These are phyloP conservation scores for Aphelocoma californica DNA, from an alignment of 2,797 vertebrate genomes.

Conservation along the genomic window DNA sequence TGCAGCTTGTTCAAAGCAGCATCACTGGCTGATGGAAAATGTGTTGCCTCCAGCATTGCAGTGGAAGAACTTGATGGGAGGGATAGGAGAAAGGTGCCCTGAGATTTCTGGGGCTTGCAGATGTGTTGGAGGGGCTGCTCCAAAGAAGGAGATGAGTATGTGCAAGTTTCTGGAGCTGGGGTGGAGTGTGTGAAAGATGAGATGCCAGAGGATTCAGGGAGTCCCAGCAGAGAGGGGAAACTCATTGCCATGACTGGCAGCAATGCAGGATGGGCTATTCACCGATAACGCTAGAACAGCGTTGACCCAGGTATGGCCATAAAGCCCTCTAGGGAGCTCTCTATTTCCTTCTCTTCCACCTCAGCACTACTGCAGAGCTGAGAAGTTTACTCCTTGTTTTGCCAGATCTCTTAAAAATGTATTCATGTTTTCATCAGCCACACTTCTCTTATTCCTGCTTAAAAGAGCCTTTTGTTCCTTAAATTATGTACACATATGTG, in stretches of 20 bases:
- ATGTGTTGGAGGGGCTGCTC: neutral
- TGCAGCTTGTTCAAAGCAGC: accelerated
- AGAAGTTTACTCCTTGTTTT: neutral
- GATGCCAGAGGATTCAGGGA: neutral
- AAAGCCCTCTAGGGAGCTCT: neutral
- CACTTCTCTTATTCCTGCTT: neutral
- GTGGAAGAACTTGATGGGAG: neutral
- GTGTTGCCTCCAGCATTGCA: neutral
- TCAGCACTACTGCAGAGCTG: neutral
- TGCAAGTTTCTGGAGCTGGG: neutral
- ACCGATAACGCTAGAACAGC: neutral
- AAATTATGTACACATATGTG: neutral
- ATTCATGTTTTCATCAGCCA: neutral
- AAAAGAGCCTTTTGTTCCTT: neutral
- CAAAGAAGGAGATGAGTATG: neutral
- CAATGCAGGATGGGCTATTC: neutral
- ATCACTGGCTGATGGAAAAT: neutral
- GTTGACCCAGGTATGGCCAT: neutral
- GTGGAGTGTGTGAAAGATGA: neutral
- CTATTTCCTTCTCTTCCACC: neutral
- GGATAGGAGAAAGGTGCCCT: neutral
- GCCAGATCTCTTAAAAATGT: neutral
- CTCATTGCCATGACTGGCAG: neutral
- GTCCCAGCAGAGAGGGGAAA: neutral
- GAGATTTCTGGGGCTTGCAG: neutral